Base-by-base conservation (phyloP, 2,113 vertebrate species). In the Craseonycteris thonglongyai region DNA sequence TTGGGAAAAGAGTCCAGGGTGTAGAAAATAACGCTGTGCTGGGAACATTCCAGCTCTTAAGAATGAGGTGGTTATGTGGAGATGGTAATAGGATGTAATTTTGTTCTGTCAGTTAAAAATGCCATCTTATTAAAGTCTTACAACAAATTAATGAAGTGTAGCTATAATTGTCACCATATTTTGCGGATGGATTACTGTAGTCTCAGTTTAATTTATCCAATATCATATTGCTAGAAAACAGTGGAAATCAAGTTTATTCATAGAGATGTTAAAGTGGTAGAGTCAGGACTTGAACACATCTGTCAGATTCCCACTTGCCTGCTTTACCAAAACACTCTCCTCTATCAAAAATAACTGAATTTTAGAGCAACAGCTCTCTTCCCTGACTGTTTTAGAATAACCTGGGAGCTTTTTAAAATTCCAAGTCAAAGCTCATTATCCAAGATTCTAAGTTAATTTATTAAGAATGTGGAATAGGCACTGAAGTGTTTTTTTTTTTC, bases 381-480 rank as follows among this genome's bases (percentile, higher is more conserved):
- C 40, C 21, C 22, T 93, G 21, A 8, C 19, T 81, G 35, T 5
- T 2, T 88, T 95, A 63, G 54, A 76, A 51, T 93, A 59, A 35
- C 47, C 21, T 82, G 15, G 22, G 33, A 19, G 84, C 10, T 16
- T 80, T 91, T 63, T 88, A 87, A 71, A 80, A 45, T 51, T 72
- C 7, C 5, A 11, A 89, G 22, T 38, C 51, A 63, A 92, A 30
- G 19, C 26, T 88, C 40, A 12, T 89, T 63, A 87, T 68, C 49
- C 82, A 83, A 68, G 8, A 87, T 92, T 93, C 68, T 92, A 61
- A 76, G 79, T 83, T 93, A 87, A 87, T 72, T 93, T 61, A 63
- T 92, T 28, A 75, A 13, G 59, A 63, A 24, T 82, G 33, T 30
- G 33, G 35, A 42, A 28, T 40, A 81, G n/a, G 30, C 42, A 76